Percentiles rank a stretch among this genome's conserved stretches.
Conservation (phyloP, 2,888 invertebrate genomes). For the Agrypnus murinus region DNA sequence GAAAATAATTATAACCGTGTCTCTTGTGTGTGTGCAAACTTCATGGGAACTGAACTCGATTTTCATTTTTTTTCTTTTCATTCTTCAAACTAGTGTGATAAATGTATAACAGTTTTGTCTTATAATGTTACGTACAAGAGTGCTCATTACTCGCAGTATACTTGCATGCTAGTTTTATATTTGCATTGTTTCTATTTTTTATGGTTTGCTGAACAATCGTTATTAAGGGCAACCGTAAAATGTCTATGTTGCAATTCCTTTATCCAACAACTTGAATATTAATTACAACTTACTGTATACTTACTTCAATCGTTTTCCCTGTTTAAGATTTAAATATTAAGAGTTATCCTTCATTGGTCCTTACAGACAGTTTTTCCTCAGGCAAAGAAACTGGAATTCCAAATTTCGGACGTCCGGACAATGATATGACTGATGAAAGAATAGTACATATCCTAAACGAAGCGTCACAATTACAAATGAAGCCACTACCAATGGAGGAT, state of each 20-base stretch:
- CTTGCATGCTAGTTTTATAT: conserved; percentile 31
- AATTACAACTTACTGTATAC: conserved; percentile 6
- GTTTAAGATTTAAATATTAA: conserved; percentile 38
- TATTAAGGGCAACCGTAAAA: conserved; percentile 31
- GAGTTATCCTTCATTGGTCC: conserved; percentile 55
- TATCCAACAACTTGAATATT: background rate
- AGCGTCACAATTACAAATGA: conserved; percentile 90
- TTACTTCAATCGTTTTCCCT: background rate
- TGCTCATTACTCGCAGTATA: conserved; percentile 22
- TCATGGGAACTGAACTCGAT: conserved; percentile 47
- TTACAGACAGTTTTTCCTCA: conserved; percentile 74
- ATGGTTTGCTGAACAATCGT: conserved; percentile 38
- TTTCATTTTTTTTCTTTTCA: conserved; percentile 28
- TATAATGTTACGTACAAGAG: conserved; percentile 29
- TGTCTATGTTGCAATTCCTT: background rate
- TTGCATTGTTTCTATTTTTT: conserved; percentile 34
- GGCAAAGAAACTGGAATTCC: conserved; percentile 90
- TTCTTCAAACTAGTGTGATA: conserved; percentile 19
- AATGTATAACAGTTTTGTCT: conserved; percentile 42
- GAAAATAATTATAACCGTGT: conserved; percentile 39
- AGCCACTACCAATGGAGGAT: conserved; percentile 77
- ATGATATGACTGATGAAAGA: conserved; percentile 90
- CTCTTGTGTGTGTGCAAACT: conserved; percentile 38
- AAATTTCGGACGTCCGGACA: conserved; percentile 84
- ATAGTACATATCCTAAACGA: conserved; percentile 95